A percentile compares a stretch with the other conserved stretches of the same genome.
These are phyloP conservation scores for Echiichthys vipera DNA, from an alignment of 2,797 vertebrate genomes.

Conservation along the genomic window DNA sequence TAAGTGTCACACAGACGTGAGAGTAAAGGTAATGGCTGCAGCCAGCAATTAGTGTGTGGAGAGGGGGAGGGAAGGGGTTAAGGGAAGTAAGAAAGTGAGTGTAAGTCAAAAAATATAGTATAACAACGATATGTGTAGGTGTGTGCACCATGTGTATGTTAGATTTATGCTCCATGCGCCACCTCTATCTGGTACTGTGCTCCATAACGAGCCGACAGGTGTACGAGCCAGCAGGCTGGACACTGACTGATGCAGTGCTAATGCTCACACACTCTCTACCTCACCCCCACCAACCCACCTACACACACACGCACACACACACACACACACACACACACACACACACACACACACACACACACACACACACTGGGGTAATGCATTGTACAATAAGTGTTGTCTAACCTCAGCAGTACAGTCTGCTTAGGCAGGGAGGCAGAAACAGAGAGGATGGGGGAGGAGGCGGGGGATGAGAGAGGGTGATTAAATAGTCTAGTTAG, in stretches of 20 bases:
- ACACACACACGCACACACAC: conserved; percentile 3
- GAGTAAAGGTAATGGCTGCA: conserved; percentile 54
- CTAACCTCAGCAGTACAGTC: conserved; percentile 63
- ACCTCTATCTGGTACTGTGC: conserved; percentile 60
- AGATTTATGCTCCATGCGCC: conserved; percentile 53
- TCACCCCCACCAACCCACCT: not conserved
- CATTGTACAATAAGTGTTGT: conserved; percentile 66
- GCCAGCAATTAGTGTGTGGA: conserved; percentile 63
- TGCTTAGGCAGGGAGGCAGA: conserved; percentile 58
- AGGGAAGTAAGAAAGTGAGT: conserved; percentile 46
- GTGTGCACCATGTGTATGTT: conserved; percentile 29
- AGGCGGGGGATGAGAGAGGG: conserved; percentile 52
- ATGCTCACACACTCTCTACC: conserved; percentile 26
- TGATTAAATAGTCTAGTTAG: conserved; percentile 81
- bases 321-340: conserved; percentile 5
- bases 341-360: conserved; percentile 19
- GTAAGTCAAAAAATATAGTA: conserved; percentile 42
- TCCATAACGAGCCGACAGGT: conserved; percentile 71
- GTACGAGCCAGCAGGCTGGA: conserved; percentile 68
- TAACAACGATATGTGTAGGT: conserved; percentile 53
- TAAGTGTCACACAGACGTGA: conserved; percentile 59
- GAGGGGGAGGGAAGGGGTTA: conserved; percentile 31
- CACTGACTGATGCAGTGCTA: conserved; percentile 71
- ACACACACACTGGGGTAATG: conserved; percentile 40
- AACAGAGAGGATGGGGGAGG: conserved; percentile 43